Conservation (phyloP, 2,113 vertebrate species). For the Balaeniceps rex region DNA sequence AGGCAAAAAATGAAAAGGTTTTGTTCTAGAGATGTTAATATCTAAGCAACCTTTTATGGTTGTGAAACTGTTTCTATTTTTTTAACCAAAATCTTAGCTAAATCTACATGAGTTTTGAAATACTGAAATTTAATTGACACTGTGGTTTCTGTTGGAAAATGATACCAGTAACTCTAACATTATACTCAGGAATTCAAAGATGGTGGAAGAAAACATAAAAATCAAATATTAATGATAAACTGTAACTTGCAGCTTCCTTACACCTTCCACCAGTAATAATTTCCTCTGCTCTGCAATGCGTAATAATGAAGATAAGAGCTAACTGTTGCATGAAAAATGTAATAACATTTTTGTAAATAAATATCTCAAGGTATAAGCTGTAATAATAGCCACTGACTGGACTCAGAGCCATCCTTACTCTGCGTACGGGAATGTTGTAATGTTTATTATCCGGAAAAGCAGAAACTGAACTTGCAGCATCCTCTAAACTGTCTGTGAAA, state of each 20-base stretch:
- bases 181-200: slow-evolving; percentile 67
- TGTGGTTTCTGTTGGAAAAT: background rate
- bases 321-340: slow-evolving; percentile 36
- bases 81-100: background rate
- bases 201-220: slow-evolving; percentile 36
- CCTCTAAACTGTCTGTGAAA: background rate
- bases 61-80: background rate
- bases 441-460: background rate
- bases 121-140: background rate
- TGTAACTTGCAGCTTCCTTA: slow-evolving; percentile 48
- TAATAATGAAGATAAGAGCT: background rate
- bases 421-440: fast-evolving
- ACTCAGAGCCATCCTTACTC: background rate
- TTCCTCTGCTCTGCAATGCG: background rate
- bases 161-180: slow-evolving; percentile 38
- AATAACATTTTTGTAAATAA: background rate
- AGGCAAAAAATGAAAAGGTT: background rate
- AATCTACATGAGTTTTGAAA: background rate
- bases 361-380: background rate
- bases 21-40: background rate
- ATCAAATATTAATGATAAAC: background rate
- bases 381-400: background rate
- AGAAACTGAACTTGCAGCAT: background rate
- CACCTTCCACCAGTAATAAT: background rate
- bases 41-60: background rate